A percentile compares a stretch with the other conserved stretches of the same genome.
Evolutionary conservation across 64 coral and sea anemone species (phyloP).

Genomic region (Hydrozoanthus tunicans): DNA sequence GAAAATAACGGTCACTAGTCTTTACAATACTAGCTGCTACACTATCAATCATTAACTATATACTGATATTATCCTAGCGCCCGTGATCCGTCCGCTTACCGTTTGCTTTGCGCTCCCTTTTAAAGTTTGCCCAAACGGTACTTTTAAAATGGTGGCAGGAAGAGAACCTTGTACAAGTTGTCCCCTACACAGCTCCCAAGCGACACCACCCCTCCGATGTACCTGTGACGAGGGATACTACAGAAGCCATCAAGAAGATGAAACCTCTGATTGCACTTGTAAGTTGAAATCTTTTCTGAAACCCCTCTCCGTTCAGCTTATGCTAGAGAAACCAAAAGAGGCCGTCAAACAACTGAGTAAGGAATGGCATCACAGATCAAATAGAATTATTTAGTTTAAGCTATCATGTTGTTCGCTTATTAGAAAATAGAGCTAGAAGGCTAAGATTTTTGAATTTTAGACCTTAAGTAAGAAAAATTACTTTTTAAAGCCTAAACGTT

Average conservation of each 20-base stretch:
- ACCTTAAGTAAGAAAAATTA: no score
- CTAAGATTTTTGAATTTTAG: no score
- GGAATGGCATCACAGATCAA: background rate
- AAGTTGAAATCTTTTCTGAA: background rate
- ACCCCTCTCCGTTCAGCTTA: background rate
- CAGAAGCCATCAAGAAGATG: background rate
- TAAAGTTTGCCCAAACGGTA: conserved; percentile 2
- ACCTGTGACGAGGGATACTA: background rate
- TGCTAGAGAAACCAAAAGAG: no score
- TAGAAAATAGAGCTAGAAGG: background rate
- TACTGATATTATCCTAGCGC: no score
- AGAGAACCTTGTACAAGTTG: background rate
- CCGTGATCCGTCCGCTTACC: background rate
- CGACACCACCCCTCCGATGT: background rate
- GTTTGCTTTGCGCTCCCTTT: background rate
- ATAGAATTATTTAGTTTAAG: no score
- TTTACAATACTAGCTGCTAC: no score
- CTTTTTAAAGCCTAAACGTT: no score
- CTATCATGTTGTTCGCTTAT: background rate
- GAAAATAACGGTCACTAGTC: no score
- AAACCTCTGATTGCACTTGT: background rate
- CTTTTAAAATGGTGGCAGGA: background rate
- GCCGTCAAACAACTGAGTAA: background rate
- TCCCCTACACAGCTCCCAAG: conserved; percentile 8
- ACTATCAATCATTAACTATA: no score